Evolutionary conservation across 2,113 vertebrate species (phyloP).

Genomic region (Apus apus): DNA sequence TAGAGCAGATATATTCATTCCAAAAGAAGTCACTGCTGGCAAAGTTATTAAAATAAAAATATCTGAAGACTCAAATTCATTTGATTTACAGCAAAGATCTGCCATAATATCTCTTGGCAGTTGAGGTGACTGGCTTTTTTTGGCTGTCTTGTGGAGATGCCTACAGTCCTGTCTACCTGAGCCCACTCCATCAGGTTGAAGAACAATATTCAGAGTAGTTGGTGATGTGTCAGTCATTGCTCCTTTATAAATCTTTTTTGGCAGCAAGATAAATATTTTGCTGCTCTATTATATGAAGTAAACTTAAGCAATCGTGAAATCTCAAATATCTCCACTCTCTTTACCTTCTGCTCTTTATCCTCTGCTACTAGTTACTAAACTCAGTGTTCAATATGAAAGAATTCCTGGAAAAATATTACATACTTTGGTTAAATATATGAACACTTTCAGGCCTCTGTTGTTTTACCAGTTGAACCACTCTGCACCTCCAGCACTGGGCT

Average conservation of each 20-base stretch:
- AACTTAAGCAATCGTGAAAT: neutral
- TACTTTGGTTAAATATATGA: neutral
- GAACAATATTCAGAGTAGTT: neutral
- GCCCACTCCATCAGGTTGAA: neutral
- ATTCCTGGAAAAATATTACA: neutral
- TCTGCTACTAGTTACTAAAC: neutral
- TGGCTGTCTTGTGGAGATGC: neutral
- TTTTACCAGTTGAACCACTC: neutral
- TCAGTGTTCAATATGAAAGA: neutral
- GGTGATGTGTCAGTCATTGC: neutral
- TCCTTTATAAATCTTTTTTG: neutral
- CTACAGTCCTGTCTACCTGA: neutral
- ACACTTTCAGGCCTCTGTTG: neutral
- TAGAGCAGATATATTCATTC: conserved; percentile 65
- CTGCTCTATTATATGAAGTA: neutral
- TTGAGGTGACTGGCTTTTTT: neutral
- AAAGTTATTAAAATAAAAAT: conserved; percentile 39
- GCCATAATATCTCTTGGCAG: neutral
- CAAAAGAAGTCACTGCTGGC: conserved; percentile 24
- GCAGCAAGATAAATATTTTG: neutral
- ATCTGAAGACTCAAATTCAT: neutral
- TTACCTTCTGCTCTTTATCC: neutral
- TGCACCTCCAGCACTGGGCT: neutral
- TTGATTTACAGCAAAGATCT: neutral
- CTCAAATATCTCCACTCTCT: neutral